Conservation (phyloP, 2,888 invertebrate genomes). For the Phymatocera aterrima region DNA sequence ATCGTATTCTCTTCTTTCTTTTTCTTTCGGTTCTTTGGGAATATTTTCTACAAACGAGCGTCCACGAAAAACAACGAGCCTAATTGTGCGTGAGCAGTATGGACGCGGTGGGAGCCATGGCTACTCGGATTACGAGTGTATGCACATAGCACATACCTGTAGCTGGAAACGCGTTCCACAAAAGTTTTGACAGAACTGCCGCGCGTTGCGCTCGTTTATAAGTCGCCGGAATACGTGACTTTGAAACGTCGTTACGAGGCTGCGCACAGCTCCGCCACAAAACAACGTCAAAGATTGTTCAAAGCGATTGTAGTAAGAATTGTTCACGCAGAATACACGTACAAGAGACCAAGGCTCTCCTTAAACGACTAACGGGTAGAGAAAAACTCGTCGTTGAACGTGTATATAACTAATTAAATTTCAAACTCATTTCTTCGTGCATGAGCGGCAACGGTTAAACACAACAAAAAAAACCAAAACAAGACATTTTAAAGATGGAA, state of each 20-base stretch:
- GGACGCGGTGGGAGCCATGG: not conserved
- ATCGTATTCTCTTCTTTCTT: not conserved
- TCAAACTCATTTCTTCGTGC: too few species aligned
- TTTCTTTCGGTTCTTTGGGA: not conserved
- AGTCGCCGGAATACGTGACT: constrained; percentile 10
- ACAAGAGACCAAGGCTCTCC: not conserved
- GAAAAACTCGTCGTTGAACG: too few species aligned
- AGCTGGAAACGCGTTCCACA: not conserved
- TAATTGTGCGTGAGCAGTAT: not conserved
- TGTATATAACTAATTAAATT: too few species aligned
- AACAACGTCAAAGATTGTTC: constrained; percentile 1
- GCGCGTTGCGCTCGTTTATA: constrained; percentile 18
- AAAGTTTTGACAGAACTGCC: constrained; percentile 21
- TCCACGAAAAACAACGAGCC: not conserved
- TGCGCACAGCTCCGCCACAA: not conserved
- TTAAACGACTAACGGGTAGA: too few species aligned
- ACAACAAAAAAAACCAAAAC: too few species aligned
- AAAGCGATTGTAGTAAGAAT: not conserved
- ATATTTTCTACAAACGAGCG: not conserved
- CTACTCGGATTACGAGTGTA: not conserved
- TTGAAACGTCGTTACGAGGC: not conserved
- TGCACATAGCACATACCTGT: constrained; percentile 3
- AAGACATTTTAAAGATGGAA: too few species aligned
- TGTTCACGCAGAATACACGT: too few species aligned
- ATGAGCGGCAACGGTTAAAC: too few species aligned